A percentile compares a stretch with the other conserved stretches of the same genome.
phyloP scores from a whole-genome alignment of 2,113 vertebrate species.

The Athene cunicularia region DNA sequence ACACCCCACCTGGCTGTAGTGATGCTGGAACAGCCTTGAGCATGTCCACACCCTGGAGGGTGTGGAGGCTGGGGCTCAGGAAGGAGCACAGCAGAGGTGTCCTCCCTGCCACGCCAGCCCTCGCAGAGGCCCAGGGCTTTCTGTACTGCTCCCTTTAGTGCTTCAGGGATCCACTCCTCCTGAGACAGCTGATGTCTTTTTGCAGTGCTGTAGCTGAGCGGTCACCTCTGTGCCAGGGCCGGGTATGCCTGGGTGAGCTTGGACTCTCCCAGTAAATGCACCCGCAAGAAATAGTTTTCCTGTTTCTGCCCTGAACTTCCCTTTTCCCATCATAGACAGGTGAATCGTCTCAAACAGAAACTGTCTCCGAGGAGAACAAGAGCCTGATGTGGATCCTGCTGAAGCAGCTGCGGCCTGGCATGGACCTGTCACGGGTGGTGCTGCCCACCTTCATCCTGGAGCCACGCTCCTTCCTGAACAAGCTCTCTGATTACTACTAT shows the following conservation, averaged over 20 bases:
- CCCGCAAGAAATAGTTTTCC: background rate
- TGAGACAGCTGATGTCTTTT: background rate
- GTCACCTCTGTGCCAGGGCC: background rate
- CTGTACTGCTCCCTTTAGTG: background rate
- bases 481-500: constrained; percentile 93
- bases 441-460: constrained; percentile 95
- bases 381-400: constrained; percentile 89
- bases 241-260: background rate
- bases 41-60: background rate
- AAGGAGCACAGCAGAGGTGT: background rate
- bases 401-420: constrained; percentile 90
- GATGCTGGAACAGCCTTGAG: background rate
- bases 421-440: constrained; percentile 93
- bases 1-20: background rate
- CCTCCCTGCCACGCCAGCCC: background rate
- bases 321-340: constrained; percentile 74
- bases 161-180: background rate
- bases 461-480: constrained; percentile 93
- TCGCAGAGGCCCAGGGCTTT: background rate
- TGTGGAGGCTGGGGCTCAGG: background rate
- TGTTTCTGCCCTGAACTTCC: background rate
- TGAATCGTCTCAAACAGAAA: constrained; percentile 88
- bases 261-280: background rate
- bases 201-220: background rate
- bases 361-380: constrained; percentile 91